These are phyloP conservation scores for Drosophila aff. DNA, from an alignment of 1,140 invertebrate species.

Conservation along the genomic window DNA sequence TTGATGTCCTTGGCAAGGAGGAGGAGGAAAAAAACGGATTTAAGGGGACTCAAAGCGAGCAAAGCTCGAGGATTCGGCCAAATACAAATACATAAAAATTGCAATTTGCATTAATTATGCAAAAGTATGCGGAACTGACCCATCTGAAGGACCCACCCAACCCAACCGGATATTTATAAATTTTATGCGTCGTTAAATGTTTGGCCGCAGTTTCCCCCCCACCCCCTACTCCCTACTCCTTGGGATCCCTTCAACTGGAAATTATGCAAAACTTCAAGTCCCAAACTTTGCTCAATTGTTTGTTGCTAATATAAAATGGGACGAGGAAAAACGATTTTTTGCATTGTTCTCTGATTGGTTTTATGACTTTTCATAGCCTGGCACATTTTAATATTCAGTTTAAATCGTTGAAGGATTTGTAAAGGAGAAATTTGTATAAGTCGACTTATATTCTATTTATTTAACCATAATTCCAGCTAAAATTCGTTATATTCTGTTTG, in stretches of 20 bases:
- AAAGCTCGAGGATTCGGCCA: constrained; percentile 37
- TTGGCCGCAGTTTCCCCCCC: constrained; percentile 12
- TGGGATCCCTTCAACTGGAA: constrained; percentile 62
- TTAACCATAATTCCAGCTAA: background rate
- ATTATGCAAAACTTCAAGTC: constrained; percentile 68
- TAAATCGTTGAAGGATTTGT: constrained; percentile 11
- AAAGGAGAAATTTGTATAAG: background rate
- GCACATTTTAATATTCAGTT: constrained; percentile 18
- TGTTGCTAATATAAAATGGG: constrained; percentile 47
- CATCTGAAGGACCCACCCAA: background rate
- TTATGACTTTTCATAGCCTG: constrained; percentile 39
- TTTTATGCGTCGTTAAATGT: constrained; percentile 74
- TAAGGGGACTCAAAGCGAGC: constrained; percentile 16
- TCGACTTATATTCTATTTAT: background rate
- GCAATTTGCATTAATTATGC: constrained; percentile 72
- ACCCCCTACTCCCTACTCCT: constrained; percentile 18
- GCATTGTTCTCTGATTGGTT: constrained; percentile 44
- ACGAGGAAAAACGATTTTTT: constrained; percentile 4
- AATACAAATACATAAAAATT: constrained; percentile 59
- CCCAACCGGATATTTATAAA: constrained; percentile 55
- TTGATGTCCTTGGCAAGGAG: constrained; percentile 41
- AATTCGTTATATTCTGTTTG: background rate
- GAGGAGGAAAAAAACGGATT: constrained; percentile 8
- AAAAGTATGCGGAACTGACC: constrained; percentile 56
- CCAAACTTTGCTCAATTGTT: constrained; percentile 51